phyloP scores from a whole-genome alignment of 2,113 vertebrate genomes.

The Anarrhichthys ocellatus region DNA sequence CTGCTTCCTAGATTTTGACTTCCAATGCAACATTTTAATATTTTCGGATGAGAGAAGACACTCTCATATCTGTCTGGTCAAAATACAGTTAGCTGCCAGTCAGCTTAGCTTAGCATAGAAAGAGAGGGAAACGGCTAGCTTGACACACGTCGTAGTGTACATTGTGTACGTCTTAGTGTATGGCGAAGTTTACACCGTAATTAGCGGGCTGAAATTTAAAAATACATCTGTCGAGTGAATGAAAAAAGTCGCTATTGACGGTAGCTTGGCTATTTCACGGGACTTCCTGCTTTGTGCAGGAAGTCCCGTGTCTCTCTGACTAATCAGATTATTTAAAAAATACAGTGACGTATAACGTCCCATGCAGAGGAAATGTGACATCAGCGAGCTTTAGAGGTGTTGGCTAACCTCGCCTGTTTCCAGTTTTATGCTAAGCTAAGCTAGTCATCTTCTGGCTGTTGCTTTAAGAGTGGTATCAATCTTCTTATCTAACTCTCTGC shows the following conservation, averaged over 20 bases:
- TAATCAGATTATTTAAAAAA: neutral
- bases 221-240: no score
- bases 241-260: no score
- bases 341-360: neutral
- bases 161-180: no score
- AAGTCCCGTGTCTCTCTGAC: neutral
- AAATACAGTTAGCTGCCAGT: neutral
- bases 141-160: no score
- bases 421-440: constrained; percentile 1
- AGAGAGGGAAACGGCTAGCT: no score
- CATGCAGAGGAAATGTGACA: neutral
- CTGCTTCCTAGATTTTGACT: no score
- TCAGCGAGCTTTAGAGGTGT: neutral
- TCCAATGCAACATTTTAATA: neutral
- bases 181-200: no score
- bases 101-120: neutral
- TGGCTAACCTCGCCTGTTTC: neutral
- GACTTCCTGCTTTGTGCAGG: neutral
- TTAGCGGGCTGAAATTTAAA: no score
- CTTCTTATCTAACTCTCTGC: neutral
- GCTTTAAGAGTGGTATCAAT: neutral
- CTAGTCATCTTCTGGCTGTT: neutral
- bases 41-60: neutral
- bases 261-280: no score
- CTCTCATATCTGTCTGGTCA: neutral